Conservation (phyloP, 2,888 invertebrate genomes). For the Oscheius sp. region DNA sequence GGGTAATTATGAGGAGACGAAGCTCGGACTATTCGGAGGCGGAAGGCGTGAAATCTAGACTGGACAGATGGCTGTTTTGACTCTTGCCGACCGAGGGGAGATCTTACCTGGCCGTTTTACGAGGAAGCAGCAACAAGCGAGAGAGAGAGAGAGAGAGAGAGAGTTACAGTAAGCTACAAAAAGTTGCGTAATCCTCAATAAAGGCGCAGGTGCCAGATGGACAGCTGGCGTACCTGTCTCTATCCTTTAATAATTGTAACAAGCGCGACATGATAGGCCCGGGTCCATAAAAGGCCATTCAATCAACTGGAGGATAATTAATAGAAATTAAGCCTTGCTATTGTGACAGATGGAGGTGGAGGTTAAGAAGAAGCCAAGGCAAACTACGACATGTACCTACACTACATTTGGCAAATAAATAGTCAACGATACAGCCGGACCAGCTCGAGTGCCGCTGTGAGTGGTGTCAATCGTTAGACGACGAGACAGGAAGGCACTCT, state of each 20-base stretch:
- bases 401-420: constrained; percentile 20
- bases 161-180: too few relatives aligned
- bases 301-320: constrained; percentile 31
- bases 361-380: not conserved
- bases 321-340: constrained; percentile 27
- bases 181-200: too few relatives aligned
- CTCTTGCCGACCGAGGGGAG: not conserved
- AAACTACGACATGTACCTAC: not conserved
- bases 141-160: too few relatives aligned
- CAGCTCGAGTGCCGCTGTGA: constrained; percentile 1
- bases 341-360: constrained; percentile 8
- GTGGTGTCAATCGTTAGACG: constrained; percentile 25
- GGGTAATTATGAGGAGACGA: constrained; percentile 8
- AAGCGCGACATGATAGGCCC: constrained; percentile 21
- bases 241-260: constrained; percentile 9
- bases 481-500: not conserved
- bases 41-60: constrained; percentile 13
- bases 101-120: too few relatives aligned
- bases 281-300: constrained; percentile 32
- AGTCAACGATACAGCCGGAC: constrained; percentile 15
- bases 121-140: too few relatives aligned
- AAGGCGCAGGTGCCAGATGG: not conserved
- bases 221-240: constrained; percentile 3
- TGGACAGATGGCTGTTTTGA: not conserved
- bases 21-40: not conserved